Evolutionary conservation across 2,113 vertebrate species (phyloP), one percentile per base, ranked within the genome.

Genomic region (Apaloderma vittatum): DNA sequence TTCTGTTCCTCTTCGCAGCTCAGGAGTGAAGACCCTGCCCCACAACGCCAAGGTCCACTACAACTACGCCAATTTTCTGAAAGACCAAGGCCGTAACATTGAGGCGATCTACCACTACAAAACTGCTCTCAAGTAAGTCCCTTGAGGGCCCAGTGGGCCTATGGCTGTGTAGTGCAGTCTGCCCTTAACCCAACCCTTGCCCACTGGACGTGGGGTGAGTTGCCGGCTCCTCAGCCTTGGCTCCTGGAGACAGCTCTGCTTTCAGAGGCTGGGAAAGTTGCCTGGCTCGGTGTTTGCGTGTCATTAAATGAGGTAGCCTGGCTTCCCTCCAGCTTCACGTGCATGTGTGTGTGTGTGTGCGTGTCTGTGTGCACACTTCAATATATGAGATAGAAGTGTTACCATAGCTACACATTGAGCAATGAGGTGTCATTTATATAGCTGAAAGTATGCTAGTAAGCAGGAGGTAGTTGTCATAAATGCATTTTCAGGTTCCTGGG

Each of bases 31-130:
- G 97, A 99, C 99, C 67, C 97, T 99, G 93, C 99, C 99, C 85
- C 99, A 99, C 97, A 99, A 99, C 2, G 99, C 99, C 97, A 99
- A 99, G 98, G 99, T 99, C 63, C 99, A 99, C 96, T 99, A 99
- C 98, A 99, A 99, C 98, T 99, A 99, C 1, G 99, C 99, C 97
- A 99, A 99, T 97, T 99, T 99, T 94, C 98, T 99, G 96, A 99
- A 99, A 90, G 99, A 99, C 97, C 98, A 97, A 48, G 98, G 99
- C 54, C 98, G 99, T 12, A 98, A 98, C 21, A 27, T 94, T 48
- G 99, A 99, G 96, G 99, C 99, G 0, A 98, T 99, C 95, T 97
- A 99, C 96, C 99, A 99, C 97, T 99, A 99, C 98, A 98, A 98
- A 95, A 99, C 98, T 3, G 99, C 99, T 61, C 99, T 99, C 91